These are phyloP conservation scores for Zenarchopterus dispar DNA, from an alignment of 2,797 vertebrate species.

Conservation along the genomic window DNA sequence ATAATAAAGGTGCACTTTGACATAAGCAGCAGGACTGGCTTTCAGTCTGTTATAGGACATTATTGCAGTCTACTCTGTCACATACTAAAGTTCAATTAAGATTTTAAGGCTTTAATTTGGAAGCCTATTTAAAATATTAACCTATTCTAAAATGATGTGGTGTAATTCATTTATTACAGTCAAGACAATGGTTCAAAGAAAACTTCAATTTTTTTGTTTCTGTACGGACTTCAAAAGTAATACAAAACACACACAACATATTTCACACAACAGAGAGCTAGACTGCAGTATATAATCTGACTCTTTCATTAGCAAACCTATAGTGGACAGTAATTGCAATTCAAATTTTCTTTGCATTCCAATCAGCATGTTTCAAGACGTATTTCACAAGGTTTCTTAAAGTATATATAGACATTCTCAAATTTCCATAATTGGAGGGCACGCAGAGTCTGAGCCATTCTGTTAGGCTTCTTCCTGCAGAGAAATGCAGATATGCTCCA, in stretches of 20 bases:
- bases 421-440: conserved; percentile 76
- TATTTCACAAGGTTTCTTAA: conserved; percentile 28
- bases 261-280: too few relatives aligned
- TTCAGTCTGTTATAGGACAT: too few relatives aligned
- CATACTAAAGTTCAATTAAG: background rate
- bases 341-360: conserved; percentile 29
- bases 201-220: too few relatives aligned
- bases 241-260: too few relatives aligned
- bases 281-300: too few relatives aligned
- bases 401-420: conserved; percentile 47
- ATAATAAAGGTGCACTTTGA: too few relatives aligned
- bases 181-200: too few relatives aligned
- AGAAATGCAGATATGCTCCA: conserved; percentile 77
- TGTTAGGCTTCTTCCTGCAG: conserved; percentile 58
- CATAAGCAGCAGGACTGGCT: too few relatives aligned
- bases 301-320: background rate
- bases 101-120: background rate
- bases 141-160: too few relatives aligned
- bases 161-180: too few relatives aligned
- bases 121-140: background rate
- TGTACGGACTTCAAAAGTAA: too few relatives aligned
- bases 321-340: background rate
- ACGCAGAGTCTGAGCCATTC: conserved; percentile 57
- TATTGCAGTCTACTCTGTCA: too few relatives aligned
- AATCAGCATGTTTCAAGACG: conserved; percentile 31